Conservation (phyloP, 35 echinoderm and acorn worm species). For the Apostichopus parvimensis region DNA sequence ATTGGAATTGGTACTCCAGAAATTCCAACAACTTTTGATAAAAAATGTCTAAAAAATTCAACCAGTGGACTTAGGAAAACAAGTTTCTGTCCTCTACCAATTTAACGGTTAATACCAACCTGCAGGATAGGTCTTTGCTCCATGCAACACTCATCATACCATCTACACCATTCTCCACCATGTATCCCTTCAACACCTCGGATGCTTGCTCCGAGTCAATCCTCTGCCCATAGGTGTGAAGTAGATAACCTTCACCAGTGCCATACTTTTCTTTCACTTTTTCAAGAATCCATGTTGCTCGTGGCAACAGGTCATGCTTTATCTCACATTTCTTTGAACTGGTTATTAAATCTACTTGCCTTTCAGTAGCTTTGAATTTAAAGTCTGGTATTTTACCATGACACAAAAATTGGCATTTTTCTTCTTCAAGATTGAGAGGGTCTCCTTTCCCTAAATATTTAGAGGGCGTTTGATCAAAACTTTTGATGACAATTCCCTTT, state of each 20-base stretch:
- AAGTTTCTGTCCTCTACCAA: too few relatives aligned
- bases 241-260: conserved; percentile 61
- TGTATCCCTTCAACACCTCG: conserved; percentile 57
- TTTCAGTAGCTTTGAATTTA: conserved; percentile 62
- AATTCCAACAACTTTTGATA: too few relatives aligned
- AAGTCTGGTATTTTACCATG: conserved; percentile 73
- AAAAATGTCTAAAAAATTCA: too few relatives aligned
- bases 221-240: conserved; percentile 67
- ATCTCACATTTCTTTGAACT: conserved; percentile 67
- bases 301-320: conserved; percentile 63
- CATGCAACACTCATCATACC: conserved; percentile 80
- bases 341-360: conserved; percentile 31
- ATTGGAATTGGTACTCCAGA: too few relatives aligned
- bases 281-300: conserved; percentile 79
- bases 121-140: conserved; percentile 95
- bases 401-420: conserved; percentile 72
- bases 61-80: too few relatives aligned
- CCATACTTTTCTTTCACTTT: conserved; percentile 78
- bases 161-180: conserved; percentile 71
- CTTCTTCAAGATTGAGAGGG: conserved; percentile 85
- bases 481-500: conserved; percentile 50
- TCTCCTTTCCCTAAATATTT: conserved; percentile 77
- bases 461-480: conserved; percentile 78
- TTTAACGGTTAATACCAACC: conserved; percentile 34
- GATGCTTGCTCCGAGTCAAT: conserved; percentile 69